Evolutionary conservation across 2,888 invertebrate species (phyloP), one percentile per base, ranked within the genome.

Genomic region (Torymus tubicola): DNA sequence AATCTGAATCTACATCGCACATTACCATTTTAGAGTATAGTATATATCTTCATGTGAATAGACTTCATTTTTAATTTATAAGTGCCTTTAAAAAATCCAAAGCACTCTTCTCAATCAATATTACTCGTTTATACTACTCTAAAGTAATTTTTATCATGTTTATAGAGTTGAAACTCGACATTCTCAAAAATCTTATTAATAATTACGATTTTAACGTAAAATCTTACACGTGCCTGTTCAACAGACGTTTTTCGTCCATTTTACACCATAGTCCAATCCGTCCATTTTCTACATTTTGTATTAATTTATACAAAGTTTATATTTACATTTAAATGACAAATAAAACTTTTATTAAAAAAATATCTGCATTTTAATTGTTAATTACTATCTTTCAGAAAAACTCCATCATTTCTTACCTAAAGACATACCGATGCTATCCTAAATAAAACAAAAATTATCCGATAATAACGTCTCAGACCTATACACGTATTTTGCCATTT

Each of bases 11-110:
- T 63, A 57, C 0, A 50, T 21, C 13, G 50, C 42, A 18, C 24
- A 55, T 70, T 11, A 50, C 5, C 18, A 50, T 13, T 55, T 42
- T 42, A 42, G 42, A 42, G 18, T 57, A 2, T 42, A 18, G 16
- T 11, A 12, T 55, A 12, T 55, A 61, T 11, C 10, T 74, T 75
- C 57, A 61, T 69, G 65, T 57, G 57, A 76, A 81, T 64, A 68
- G 69, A 73, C n/a, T 78, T 84, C 78, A 77, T 73, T 78, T 83
- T 82, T 69, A 74, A 80, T 58, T 65, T 52, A 21, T 71, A 83
- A 83, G 83, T 84, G 84, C 82, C 81, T 84, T 82, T 72, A 77
- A 16, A 16, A 72, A 81, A 75, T 67, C 71, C 70, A 77, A 81
- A 77, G 77, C 65, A 70, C 69, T 53, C 68, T 52, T 78, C 13